phyloP scores from a whole-genome alignment of 2,888 invertebrate genomes.

The Lacanobia oleracea region DNA sequence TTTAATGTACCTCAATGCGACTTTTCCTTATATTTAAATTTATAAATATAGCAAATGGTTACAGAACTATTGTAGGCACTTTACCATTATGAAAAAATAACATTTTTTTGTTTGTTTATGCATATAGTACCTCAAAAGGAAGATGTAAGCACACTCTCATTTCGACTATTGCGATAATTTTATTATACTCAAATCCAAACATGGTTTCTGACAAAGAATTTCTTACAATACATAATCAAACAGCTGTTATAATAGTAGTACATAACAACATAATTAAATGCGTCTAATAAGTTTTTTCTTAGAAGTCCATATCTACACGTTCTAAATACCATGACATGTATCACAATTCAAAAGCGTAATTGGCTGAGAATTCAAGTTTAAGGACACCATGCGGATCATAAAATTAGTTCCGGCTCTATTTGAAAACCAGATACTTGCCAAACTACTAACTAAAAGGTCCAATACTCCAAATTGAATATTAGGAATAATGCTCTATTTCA shows the following conservation, averaged over 20 bases:
- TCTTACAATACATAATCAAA: background rate
- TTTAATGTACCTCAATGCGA: background rate
- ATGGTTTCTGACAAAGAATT: background rate
- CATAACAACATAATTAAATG: conserved; percentile 15
- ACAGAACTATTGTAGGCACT: background rate
- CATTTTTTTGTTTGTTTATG: too few relatives aligned
- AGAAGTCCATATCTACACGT: conserved; percentile 9
- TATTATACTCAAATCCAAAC: background rate
- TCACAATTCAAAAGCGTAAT: conserved; percentile 17
- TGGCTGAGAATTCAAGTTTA: conserved; percentile 30
- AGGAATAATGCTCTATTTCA: background rate
- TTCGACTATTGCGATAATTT: background rate
- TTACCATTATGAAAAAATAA: too few relatives aligned
- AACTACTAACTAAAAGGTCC: background rate
- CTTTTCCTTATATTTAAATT: background rate
- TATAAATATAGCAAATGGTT: background rate
- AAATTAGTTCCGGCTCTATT: conserved; percentile 10
- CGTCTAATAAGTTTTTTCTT: conserved; percentile 9
- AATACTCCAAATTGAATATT: background rate
- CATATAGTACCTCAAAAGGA: background rate
- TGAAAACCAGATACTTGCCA: background rate
- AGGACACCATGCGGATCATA: conserved; percentile 34
- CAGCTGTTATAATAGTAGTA: background rate
- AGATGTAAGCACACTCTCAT: background rate
- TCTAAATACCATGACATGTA: conserved; percentile 36